Conservation (phyloP, 2,113 vertebrate genomes). For the Xyrauchen texanus region DNA sequence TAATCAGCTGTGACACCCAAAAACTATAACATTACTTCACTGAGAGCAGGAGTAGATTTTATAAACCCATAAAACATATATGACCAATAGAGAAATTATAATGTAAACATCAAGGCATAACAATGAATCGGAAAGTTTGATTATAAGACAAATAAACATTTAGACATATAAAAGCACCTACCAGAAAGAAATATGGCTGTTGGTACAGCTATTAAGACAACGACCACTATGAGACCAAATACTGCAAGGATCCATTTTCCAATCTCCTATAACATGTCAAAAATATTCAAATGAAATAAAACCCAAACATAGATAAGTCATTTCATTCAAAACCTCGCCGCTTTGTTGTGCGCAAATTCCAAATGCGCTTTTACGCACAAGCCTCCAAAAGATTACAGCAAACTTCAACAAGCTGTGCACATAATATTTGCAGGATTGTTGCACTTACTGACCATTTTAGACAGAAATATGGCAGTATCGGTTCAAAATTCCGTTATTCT, state of each 20-base stretch:
- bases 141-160: not conserved
- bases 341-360: not conserved
- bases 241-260: conserved; percentile 68
- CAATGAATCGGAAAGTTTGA: not conserved
- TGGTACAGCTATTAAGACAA: conserved; percentile 72
- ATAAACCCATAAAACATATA: not conserved
- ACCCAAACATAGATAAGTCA: no score
- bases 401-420: not conserved
- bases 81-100: not conserved
- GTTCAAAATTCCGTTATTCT: not conserved
- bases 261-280: conserved; percentile 59
- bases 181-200: conserved; percentile 66
- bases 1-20: not conserved
- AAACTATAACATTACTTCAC: not conserved
- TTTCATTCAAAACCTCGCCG: no score
- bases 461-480: not conserved
- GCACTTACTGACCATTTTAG: conserved; percentile 37
- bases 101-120: not conserved
- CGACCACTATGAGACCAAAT: conserved; percentile 59
- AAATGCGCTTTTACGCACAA: conserved; percentile 11
- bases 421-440: not conserved
- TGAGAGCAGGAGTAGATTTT: not conserved
- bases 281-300: not conserved
- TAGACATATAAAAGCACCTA: conserved; percentile 52
- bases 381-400: not conserved